phyloP scores from a whole-genome alignment of 2,113 vertebrate genomes.

The Xiphophorus maculatus region DNA sequence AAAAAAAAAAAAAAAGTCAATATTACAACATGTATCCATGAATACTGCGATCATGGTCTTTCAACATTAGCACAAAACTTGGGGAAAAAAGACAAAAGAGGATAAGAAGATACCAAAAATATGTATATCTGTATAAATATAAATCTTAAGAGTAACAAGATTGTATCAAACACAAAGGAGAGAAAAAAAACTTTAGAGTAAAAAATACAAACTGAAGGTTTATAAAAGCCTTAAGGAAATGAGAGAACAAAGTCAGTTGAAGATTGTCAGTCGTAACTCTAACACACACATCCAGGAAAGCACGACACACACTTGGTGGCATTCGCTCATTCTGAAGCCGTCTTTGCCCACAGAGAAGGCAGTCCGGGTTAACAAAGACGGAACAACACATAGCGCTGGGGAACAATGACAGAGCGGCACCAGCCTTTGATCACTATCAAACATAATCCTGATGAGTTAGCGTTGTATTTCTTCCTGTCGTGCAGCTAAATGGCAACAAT shows the following conservation, averaged over 20 bases:
- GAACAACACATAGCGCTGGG: slow-evolving; percentile 1
- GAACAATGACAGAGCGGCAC: slow-evolving; percentile 7
- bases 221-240: slow-evolving; percentile 55
- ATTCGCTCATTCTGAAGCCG: slow-evolving; percentile 66
- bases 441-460: not conserved
- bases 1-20: slow-evolving; percentile 87
- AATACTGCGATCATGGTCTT: slow-evolving; percentile 79
- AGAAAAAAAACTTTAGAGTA: slow-evolving; percentile 53
- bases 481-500: too few relatives aligned
- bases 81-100: slow-evolving; percentile 39
- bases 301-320: slow-evolving; percentile 54
- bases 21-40: slow-evolving; percentile 71
- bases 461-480: too few relatives aligned
- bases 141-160: slow-evolving; percentile 79
- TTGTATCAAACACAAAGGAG: slow-evolving; percentile 77
- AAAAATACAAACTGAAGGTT: slow-evolving; percentile 72
- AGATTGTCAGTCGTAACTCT: slow-evolving; percentile 82
- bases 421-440: not conserved
- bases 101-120: slow-evolving; percentile 79
- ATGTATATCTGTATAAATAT: slow-evolving; percentile 86
- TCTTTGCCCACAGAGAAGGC: slow-evolving; percentile 50
- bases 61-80: slow-evolving; percentile 72
- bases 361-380: slow-evolving; percentile 26
- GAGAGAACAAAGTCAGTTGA: slow-evolving; percentile 57
- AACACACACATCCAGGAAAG: slow-evolving; percentile 46